phyloP scores from a whole-genome alignment of 1,140 invertebrate genomes.

The Drosophila yakuba region DNA sequence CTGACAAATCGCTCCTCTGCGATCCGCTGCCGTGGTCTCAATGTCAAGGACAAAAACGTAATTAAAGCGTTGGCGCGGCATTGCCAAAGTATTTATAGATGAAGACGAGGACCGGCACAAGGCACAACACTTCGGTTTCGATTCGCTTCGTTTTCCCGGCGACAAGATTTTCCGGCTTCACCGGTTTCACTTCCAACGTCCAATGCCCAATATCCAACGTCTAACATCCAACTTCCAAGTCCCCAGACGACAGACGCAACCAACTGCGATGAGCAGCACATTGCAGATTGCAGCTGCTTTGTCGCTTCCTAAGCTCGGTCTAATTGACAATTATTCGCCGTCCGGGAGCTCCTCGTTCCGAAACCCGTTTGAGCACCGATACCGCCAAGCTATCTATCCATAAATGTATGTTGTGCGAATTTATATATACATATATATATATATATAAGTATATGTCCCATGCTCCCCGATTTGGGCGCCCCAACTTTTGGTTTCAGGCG shows the following conservation, averaged over 20 bases:
- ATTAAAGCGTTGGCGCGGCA: constrained; percentile 76
- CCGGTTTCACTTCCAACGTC: constrained; percentile 56
- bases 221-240: constrained; percentile 55
- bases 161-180: constrained; percentile 81
- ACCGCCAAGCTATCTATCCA: constrained; percentile 19
- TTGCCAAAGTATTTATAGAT: constrained; percentile 80
- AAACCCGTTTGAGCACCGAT: constrained; percentile 57
- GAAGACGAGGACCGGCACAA: constrained; percentile 62
- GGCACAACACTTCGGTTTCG: constrained; percentile 33
- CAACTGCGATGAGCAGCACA: constrained; percentile 23
- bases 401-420: too few relatives aligned
- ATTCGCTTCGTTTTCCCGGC: constrained; percentile 66
- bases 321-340: constrained; percentile 75
- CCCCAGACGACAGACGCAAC: constrained; percentile 18
- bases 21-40: constrained; percentile 51
- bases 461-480: constrained; percentile 55
- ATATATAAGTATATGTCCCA: neutral
- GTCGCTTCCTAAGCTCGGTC: constrained; percentile 70
- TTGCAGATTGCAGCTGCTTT: constrained; percentile 38
- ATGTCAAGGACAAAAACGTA: constrained; percentile 82
- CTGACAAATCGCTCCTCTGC: constrained; percentile 48
- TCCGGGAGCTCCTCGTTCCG: constrained; percentile 16
- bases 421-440: neutral
- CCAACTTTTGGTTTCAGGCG: constrained; percentile 73
- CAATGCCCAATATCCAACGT: constrained; percentile 17